Evolutionary conservation across 2,113 vertebrate species (phyloP), one percentile per base, ranked within the genome.

Genomic region (Ctenomys sociabilis): DNA sequence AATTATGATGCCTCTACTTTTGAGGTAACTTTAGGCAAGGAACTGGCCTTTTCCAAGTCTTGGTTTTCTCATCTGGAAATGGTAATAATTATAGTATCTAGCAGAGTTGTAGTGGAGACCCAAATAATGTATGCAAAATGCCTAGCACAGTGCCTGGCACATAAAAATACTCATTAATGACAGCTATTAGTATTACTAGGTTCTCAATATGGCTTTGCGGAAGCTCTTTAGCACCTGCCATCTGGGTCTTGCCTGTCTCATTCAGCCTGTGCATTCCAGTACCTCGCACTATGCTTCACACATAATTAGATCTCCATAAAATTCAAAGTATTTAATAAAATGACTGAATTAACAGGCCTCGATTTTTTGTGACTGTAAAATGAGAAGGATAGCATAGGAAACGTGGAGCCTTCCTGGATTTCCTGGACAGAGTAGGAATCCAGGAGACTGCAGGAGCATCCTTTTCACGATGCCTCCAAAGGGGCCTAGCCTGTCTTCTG

Each of bases 321-420:
- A 75, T 28, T 81, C 73, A 75, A 89, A 85, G 64, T 45, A 89
- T 57, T 85, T 88, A 75, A 88, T 70, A 87, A 85, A 92, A 93
- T 83, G 83, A 77, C 72, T 30, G 45, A 85, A 85, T 59, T 78
- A 85, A 77, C 35, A 82, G 43, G 78, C 49, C 49, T 64, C 85
- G 11, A 13, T n/a, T 93, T 85, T 75, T 75, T 68, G 64, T 64
- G 89, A 30, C 73, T 92, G 2, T 54, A 40, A 88, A 81, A 63
- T 52, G 49, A 80, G 40, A 90, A 17, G 22, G 22, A 35, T 59
- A 43, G 43, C 26, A 83, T 85, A 91, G 59, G 91, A 49, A 59
- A 73, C 66, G 43, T n/a, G 26, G 49, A 90, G 40, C 24, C 17
- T n/a, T 19, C 43, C 61, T 7, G 21, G 40, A 45, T 77, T 77